Conservation (phyloP, 2,888 invertebrate species). For the Brenthis ino region DNA sequence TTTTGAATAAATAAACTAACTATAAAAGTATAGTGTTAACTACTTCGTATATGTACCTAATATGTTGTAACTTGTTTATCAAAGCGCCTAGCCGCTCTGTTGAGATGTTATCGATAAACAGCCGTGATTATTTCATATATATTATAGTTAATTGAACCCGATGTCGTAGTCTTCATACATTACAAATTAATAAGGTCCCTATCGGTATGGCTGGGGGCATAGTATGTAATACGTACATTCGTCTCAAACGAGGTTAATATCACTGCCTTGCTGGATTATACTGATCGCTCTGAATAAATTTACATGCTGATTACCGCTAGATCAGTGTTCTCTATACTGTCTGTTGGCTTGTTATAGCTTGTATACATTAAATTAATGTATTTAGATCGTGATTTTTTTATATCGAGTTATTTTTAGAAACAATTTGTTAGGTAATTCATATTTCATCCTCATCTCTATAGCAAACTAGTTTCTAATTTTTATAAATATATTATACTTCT, state of each 20-base stretch:
- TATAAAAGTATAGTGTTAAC: neutral
- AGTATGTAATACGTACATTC: conserved; percentile 63
- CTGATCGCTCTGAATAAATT: conserved; percentile 77
- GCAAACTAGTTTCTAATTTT: too few relatives aligned
- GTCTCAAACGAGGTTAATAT: conserved; percentile 74
- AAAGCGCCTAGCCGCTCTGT: neutral
- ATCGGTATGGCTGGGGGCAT: conserved; percentile 55
- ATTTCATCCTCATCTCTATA: neutral
- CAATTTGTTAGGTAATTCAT: conserved; percentile 5
- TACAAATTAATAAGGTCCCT: conserved; percentile 61
- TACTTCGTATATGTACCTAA: neutral
- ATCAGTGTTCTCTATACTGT: conserved; percentile 69
- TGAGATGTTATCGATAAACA: conserved; percentile 30
- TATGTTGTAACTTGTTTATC: conserved; percentile 7
- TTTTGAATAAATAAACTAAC: neutral
- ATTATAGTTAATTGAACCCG: conserved; percentile 16
- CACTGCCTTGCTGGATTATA: conserved; percentile 68
- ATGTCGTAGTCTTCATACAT: conserved; percentile 23
- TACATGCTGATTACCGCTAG: conserved; percentile 73
- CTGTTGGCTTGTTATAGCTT: conserved; percentile 62
- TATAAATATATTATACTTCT: too few relatives aligned
- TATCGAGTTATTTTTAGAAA: neutral
- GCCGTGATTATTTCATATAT: conserved; percentile 22
- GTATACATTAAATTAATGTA: conserved; percentile 60
- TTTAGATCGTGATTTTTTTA: conserved; percentile 34